Evolutionary conservation across 2,888 invertebrate species (phyloP), one percentile per base, ranked within the genome.

Genomic region (Tipula helvola): DNA sequence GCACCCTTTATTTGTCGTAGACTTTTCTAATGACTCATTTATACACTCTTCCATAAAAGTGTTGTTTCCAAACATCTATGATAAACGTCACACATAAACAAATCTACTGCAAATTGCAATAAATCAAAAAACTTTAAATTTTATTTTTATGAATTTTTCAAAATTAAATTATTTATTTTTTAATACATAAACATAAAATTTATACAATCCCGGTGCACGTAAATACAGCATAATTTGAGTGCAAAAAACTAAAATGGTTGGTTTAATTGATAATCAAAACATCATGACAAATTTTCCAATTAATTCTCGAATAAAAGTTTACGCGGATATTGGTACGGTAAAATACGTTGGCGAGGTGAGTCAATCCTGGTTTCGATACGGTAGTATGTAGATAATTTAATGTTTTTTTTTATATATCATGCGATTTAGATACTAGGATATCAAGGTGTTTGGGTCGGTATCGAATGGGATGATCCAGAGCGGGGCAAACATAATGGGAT

Each of bases 401-500:
- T 39, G 39, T 39, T 39, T 44, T 12, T 44, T 44, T 10, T 16
- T 42, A 0, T 42, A 0, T 39, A n/a, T 86, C n/a, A 10, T 44
- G 36, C 0, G n/a, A n/a, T 16, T 28, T 87, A 92, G 92, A 94
- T 94, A 86, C 93, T 94, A 87, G 95, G 95, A 0, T 93, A 95
- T 89, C 92, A 93, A 87, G 96, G 96, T 83, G 90, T 92, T 42
- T 99, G 98, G 99, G 93, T 97, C 87, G 99, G 99, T 0, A 94
- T 99, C n/a, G 99, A 99, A 90, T 99, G 99, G 99, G 99, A 99
- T 91, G 95, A 97, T 89, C 93, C 94, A 3, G 91, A 92, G 7
- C 93, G 99, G 89, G 99, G 99, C 1, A 98, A 98, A 91, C 99
- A 99, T 90, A 95, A 97, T 92, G 99, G 99, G 0, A 93, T 93